phyloP scores from a whole-genome alignment of 2,888 invertebrate genomes.

The Cantharis lateralis region DNA sequence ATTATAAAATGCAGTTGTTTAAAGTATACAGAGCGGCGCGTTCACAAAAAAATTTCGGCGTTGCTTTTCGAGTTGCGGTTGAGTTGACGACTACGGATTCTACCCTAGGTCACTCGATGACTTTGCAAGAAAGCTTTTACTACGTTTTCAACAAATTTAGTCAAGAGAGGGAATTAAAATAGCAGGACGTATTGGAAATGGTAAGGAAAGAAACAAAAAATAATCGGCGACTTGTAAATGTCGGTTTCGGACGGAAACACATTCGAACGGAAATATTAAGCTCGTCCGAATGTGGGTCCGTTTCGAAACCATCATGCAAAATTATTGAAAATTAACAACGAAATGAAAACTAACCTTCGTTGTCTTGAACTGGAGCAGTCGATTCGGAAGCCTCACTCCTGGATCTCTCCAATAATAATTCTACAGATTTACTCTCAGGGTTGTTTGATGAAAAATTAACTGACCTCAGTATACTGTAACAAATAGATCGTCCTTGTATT shows the following conservation, averaged over 20 bases:
- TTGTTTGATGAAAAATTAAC: slow-evolving; percentile 70
- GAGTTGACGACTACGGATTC: background rate
- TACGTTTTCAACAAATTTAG: background rate
- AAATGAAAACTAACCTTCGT: slow-evolving; percentile 49
- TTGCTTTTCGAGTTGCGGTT: no score
- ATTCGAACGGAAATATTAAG: background rate
- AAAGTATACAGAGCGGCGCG: no score
- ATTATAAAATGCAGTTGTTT: no score
- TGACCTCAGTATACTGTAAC: slow-evolving; percentile 75
- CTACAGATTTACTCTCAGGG: slow-evolving; percentile 65
- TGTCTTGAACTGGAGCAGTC: slow-evolving; percentile 58
- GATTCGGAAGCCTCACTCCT: slow-evolving; percentile 64
- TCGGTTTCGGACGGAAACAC: background rate
- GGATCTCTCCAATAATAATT: slow-evolving; percentile 78
- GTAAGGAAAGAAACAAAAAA: background rate
- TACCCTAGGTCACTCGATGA: background rate
- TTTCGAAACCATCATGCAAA: background rate
- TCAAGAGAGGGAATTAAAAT: background rate
- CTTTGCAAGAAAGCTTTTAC: slow-evolving; percentile 1
- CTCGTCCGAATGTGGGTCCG: background rate
- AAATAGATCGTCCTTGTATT: slow-evolving; percentile 28
- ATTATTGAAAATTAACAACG: background rate
- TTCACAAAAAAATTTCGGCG: no score
- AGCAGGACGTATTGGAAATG: background rate
- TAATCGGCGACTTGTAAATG: background rate